A percentile compares a stretch with the other conserved stretches of the same genome.
phyloP scores from a whole-genome alignment of 2,888 invertebrate genomes.

The Ectemnius continuus region DNA sequence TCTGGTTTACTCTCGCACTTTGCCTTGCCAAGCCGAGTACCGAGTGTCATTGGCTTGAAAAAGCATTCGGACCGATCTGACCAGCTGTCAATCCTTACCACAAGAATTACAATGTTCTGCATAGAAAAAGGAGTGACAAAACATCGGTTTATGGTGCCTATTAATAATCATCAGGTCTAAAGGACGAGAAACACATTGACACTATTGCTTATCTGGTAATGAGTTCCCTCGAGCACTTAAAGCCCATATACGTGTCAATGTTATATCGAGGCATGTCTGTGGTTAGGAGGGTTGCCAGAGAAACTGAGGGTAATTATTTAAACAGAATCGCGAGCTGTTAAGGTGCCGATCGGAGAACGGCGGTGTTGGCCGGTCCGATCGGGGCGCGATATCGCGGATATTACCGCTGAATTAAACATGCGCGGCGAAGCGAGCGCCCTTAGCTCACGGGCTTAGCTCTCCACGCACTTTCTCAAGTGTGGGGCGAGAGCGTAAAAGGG shows the following conservation, averaged over 20 bases:
- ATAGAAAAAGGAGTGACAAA: conserved; percentile 46
- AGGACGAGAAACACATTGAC: not conserved
- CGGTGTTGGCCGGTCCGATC: too few species aligned
- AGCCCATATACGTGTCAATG: too few species aligned
- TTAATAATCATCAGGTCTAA: conserved; percentile 45
- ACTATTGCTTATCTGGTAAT: not conserved
- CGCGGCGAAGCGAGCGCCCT: too few species aligned
- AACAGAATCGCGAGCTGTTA: conserved; percentile 28
- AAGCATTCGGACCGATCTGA: conserved; percentile 41
- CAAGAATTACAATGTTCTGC: conserved; percentile 57
- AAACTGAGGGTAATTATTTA: conserved; percentile 18
- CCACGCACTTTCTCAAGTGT: not conserved
- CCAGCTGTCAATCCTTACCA: conserved; percentile 58
- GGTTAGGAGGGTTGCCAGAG: not conserved
- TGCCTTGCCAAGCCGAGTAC: conserved; percentile 14
- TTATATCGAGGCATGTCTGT: not conserved
- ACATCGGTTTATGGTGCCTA: conserved; percentile 53
- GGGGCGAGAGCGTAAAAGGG: not conserved
- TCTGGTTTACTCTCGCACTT: conserved; percentile 61
- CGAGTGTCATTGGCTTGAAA: not conserved
- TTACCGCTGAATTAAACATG: conserved; percentile 54
- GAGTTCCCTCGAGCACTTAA: not conserved
- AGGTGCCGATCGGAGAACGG: too few species aligned
- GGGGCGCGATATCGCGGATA: conserved; percentile 17
- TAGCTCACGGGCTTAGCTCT: too few species aligned